Conservation (phyloP, 2,888 invertebrate species). For the Pecten maximus region DNA sequence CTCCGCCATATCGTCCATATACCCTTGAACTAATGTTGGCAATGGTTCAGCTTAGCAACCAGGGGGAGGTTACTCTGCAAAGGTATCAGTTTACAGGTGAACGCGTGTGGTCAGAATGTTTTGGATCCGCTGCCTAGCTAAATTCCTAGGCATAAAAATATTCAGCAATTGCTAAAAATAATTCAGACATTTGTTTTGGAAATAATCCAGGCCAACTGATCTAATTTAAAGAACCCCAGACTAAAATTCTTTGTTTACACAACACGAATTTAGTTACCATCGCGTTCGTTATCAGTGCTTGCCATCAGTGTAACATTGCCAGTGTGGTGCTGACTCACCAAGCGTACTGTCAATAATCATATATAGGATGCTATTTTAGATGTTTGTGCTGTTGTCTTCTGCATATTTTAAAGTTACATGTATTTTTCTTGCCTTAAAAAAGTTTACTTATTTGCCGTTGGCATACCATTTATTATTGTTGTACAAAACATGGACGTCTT, state of each 20-base stretch:
- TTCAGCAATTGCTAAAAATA: not conserved
- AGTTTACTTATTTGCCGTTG: too few species aligned
- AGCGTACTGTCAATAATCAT: not conserved
- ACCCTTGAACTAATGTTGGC: not conserved
- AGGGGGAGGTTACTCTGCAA: not conserved
- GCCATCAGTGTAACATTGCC: not conserved
- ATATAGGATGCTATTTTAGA: not conserved
- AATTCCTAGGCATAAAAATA: not conserved
- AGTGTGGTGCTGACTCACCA: not conserved
- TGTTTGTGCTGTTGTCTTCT: not conserved
- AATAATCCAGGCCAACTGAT: conserved; percentile 22
- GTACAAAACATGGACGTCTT: too few species aligned
- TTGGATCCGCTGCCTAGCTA: not conserved
- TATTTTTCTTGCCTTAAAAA: too few species aligned
- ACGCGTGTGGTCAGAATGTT: not conserved
- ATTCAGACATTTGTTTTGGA: conserved; percentile 1
- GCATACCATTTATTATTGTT: too few species aligned
- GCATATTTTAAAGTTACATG: not conserved
- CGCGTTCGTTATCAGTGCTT: not conserved
- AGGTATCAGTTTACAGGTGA: not conserved
- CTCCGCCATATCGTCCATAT: not conserved
- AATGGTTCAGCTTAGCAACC: not conserved
- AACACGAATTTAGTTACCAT: not conserved
- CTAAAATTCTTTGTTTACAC: not conserved
- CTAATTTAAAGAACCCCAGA: not conserved